Evolutionary conservation across 2,797 vertebrate genomes (phyloP).

Genomic region (Melanotaenia pygmaea): DNA sequence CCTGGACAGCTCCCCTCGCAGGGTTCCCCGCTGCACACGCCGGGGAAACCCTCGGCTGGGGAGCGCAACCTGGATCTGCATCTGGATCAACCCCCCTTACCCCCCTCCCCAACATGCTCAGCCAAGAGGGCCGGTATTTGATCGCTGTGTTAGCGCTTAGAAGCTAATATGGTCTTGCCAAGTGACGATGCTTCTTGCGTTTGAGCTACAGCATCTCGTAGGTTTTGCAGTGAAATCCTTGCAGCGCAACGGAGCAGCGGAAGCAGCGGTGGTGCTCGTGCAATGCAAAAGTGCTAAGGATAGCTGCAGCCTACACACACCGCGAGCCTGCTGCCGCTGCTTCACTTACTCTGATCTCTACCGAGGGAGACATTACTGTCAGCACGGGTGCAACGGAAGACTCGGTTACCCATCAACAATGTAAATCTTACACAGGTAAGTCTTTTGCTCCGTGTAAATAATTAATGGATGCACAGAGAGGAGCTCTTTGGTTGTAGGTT

Average conservation of each 20-base stretch:
- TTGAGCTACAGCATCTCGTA: slow-evolving; percentile 52
- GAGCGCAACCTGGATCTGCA: slow-evolving; percentile 47
- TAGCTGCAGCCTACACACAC: slow-evolving; percentile 77
- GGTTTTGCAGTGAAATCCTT: slow-evolving; percentile 61
- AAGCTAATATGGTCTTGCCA: slow-evolving; percentile 49
- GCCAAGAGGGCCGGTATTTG: slow-evolving; percentile 33
- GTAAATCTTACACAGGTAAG: slow-evolving; percentile 74
- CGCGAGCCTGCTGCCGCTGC: slow-evolving; percentile 56
- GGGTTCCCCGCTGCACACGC: slow-evolving; percentile 75
- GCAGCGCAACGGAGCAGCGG: slow-evolving; percentile 54
- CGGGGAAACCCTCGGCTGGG: slow-evolving; percentile 75
- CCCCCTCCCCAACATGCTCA: slow-evolving; percentile 8
- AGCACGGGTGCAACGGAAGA: slow-evolving; percentile 59
- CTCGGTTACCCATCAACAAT: slow-evolving; percentile 62
- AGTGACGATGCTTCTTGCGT: slow-evolving; percentile 65
- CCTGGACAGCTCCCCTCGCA: slow-evolving; percentile 76
- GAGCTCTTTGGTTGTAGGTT: slow-evolving; percentile 1
- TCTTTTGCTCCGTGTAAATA: slow-evolving; percentile 30
- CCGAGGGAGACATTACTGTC: slow-evolving; percentile 69
- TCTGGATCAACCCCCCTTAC: slow-evolving; percentile 35
- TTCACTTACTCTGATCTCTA: slow-evolving; percentile 64
- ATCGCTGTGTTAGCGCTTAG: slow-evolving; percentile 22
- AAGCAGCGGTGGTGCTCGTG: slow-evolving; percentile 54
- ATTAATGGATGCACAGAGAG: slow-evolving; percentile 14
- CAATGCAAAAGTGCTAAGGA: slow-evolving; percentile 68